phyloP scores from a whole-genome alignment of 2,888 invertebrate species.

The Morinoia aosen region DNA sequence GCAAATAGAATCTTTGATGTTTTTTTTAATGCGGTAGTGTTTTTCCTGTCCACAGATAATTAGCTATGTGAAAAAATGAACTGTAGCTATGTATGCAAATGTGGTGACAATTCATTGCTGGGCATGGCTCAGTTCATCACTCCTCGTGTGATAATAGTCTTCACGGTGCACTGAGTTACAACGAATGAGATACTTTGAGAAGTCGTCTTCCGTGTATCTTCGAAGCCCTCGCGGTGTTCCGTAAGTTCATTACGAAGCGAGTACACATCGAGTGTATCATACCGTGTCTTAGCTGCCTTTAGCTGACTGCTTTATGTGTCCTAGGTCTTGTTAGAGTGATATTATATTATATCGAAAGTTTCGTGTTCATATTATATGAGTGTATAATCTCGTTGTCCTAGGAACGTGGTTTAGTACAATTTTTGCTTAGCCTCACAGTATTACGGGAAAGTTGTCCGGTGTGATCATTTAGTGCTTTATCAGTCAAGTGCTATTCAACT shows the following conservation, averaged over 20 bases:
- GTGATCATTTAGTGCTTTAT: not conserved
- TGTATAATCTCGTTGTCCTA: not conserved
- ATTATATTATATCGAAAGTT: not conserved
- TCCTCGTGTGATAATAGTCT: not conserved
- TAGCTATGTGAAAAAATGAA: slow-evolving; percentile 33
- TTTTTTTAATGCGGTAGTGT: not conserved
- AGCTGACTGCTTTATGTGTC: not conserved
- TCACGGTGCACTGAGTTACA: slow-evolving; percentile 36
- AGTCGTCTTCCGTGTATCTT: not conserved
- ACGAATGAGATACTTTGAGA: slow-evolving; percentile 2
- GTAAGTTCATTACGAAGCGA: not conserved
- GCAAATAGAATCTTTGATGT: not conserved
- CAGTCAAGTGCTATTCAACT: not conserved
- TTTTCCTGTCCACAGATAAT: not conserved
- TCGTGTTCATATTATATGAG: not conserved
- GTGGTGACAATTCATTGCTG: not conserved
- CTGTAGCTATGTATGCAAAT: not conserved
- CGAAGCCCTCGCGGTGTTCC: not conserved
- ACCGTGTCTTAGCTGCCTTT: slow-evolving; percentile 18
- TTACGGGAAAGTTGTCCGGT: not conserved
- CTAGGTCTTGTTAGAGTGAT: not conserved
- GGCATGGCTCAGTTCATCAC: slow-evolving; percentile 31
- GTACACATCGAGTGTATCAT: slow-evolving; percentile 14
- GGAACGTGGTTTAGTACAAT: not conserved
- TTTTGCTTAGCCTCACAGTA: not conserved